Conservation (phyloP, 2,797 vertebrate genomes). For the Enteromius trimaculatus region DNA sequence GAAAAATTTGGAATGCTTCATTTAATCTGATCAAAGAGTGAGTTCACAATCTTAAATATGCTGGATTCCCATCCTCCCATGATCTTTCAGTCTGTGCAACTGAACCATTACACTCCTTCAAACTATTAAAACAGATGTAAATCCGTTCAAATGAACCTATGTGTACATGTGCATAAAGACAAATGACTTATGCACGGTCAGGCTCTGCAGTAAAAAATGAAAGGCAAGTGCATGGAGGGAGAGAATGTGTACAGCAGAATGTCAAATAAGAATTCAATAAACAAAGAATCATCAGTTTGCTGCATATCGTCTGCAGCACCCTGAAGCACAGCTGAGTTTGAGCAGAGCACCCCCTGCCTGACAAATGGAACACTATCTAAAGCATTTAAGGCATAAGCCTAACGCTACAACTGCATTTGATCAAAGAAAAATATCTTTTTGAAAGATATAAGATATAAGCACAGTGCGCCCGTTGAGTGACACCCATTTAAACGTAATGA, state of each 20-base stretch:
- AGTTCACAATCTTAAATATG: background rate
- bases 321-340: background rate
- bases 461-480: background rate
- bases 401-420: background rate
- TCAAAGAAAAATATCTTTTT: background rate
- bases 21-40: conserved; percentile 17
- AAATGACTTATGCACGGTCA: conserved; percentile 21
- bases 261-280: conserved; percentile 54
- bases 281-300: conserved; percentile 43
- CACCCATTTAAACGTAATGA: background rate
- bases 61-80: background rate
- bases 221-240: conserved; percentile 3
- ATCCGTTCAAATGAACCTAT: conserved; percentile 22
- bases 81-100: background rate
- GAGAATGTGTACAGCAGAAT: conserved; percentile 41
- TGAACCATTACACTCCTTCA: conserved; percentile 25
- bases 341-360: conserved; percentile 42
- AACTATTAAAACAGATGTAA: conserved; percentile 44
- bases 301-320: conserved; percentile 11
- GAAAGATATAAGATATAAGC: too few species aligned
- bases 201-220: conserved; percentile 26
- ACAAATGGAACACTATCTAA: background rate
- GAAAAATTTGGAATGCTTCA: conserved; percentile 43
- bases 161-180: conserved; percentile 9
- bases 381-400: background rate